These are phyloP conservation scores for Bimastos eiseni DNA, from an alignment of 2,888 invertebrate genomes.

Conservation along the genomic window DNA sequence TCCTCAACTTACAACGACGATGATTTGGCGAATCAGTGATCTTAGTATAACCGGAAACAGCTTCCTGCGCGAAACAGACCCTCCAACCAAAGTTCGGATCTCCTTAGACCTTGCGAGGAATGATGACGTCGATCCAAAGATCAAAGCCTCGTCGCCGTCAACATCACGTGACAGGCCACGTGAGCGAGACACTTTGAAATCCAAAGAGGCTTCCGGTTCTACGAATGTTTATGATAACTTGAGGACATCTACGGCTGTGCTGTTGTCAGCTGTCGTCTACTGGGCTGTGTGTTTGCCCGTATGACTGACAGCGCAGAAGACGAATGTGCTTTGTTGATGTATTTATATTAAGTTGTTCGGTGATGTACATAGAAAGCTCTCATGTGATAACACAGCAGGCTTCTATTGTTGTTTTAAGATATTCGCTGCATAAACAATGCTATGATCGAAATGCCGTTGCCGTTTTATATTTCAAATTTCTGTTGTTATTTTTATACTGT, in stretches of 20 bases:
- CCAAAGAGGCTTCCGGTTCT: not conserved
- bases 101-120: not conserved
- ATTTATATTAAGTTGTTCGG: not conserved
- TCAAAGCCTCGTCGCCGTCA: not conserved
- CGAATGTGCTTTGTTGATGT: not conserved
- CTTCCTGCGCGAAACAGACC: not conserved
- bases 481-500: conserved; percentile 2
- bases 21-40: not conserved
- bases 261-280: not conserved
- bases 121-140: not conserved
- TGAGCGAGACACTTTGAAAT: not conserved
- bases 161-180: too few species aligned
- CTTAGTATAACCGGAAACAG: not conserved
- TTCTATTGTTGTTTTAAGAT: not conserved
- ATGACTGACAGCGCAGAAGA: not conserved
- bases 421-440: not conserved
- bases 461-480: not conserved
- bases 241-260: not conserved
- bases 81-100: not conserved
- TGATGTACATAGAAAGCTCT: conserved; percentile 6
- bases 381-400: not conserved
- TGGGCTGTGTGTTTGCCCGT: not conserved
- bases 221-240: not conserved
- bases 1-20: not conserved
- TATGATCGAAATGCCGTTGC: not conserved